These are phyloP conservation scores for Hipparchia sbordonii DNA, from an alignment of 2,888 invertebrate species.

Conservation along the genomic window DNA sequence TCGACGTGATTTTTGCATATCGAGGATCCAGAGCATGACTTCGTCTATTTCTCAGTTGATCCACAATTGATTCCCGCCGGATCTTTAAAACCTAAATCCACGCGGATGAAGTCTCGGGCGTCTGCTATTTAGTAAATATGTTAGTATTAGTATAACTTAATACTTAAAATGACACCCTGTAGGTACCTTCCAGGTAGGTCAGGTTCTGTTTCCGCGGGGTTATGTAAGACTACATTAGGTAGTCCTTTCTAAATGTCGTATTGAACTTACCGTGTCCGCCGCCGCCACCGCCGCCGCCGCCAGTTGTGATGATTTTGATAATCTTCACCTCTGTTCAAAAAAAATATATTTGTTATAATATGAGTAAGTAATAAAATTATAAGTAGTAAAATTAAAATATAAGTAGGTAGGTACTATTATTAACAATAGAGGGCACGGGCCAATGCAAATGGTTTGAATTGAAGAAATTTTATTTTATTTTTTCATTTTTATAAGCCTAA, in stretches of 20 bases:
- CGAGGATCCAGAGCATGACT: too few species aligned
- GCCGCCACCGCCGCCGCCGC: slow-evolving; percentile 57
- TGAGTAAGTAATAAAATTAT: neutral
- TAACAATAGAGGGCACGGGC: too few species aligned
- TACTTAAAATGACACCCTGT: neutral
- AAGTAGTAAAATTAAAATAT: neutral
- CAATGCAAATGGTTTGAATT: too few species aligned
- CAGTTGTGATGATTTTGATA: slow-evolving; percentile 65
- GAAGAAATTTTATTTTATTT: too few species aligned
- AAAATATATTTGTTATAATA: neutral
- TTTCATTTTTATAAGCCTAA: too few species aligned
- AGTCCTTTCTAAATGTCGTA: slow-evolving; percentile 29
- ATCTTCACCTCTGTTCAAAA: slow-evolving; percentile 62
- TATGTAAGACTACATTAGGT: slow-evolving; percentile 16
- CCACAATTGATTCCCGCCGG: too few species aligned
- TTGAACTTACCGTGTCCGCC: slow-evolving; percentile 54
- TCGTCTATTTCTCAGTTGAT: too few species aligned
- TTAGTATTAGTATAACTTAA: neutral
- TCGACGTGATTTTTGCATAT: too few species aligned
- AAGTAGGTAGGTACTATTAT: too few species aligned
- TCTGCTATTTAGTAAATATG: neutral
- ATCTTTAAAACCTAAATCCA: too few species aligned
- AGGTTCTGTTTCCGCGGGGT: neutral
- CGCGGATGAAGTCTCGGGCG: too few species aligned
- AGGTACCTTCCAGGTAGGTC: too few species aligned